Percentiles rank a stretch among this genome's conserved stretches.
Evolutionary conservation across 2,113 vertebrate species (phyloP).

Genomic region (Synchiropus splendidus): DNA sequence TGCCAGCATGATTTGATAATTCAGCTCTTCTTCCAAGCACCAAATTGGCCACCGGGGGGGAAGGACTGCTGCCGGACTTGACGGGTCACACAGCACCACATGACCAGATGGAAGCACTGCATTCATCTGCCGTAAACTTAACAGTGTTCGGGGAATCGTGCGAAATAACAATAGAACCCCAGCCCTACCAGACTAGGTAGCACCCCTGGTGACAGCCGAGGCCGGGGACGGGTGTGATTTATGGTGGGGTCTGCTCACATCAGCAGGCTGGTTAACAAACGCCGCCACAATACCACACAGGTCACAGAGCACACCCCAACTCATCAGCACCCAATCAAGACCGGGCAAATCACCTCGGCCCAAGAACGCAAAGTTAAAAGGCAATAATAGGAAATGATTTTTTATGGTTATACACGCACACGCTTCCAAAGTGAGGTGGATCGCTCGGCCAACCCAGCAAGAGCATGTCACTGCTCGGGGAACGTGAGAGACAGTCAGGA

Average conservation of each 20-base stretch:
- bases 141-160: too few relatives aligned
- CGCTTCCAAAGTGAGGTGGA: conserved; percentile 12
- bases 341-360: too few relatives aligned
- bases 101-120: too few relatives aligned
- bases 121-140: too few relatives aligned
- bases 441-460: conserved; percentile 31
- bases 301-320: too few relatives aligned
- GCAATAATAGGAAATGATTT: too few relatives aligned
- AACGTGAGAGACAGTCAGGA: conserved; percentile 57
- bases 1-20: conserved; percentile 8
- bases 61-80: too few relatives aligned
- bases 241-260: conserved; percentile 88
- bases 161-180: too few relatives aligned
- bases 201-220: conserved; percentile 47
- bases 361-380: too few relatives aligned
- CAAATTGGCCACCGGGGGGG: conserved; percentile 21
- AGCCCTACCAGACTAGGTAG: too few relatives aligned
- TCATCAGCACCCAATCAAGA: too few relatives aligned
- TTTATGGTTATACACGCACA: conserved; percentile 53
- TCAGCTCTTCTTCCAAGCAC: conserved; percentile 23
- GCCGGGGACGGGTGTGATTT: conserved; percentile 84
- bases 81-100: conserved; percentile 62
- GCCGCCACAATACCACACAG: too few relatives aligned
- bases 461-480: conserved; percentile 41
- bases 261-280: conserved; percentile 81